phyloP scores from a whole-genome alignment of 2,113 vertebrate species.

The Pardalotus punctatus region DNA sequence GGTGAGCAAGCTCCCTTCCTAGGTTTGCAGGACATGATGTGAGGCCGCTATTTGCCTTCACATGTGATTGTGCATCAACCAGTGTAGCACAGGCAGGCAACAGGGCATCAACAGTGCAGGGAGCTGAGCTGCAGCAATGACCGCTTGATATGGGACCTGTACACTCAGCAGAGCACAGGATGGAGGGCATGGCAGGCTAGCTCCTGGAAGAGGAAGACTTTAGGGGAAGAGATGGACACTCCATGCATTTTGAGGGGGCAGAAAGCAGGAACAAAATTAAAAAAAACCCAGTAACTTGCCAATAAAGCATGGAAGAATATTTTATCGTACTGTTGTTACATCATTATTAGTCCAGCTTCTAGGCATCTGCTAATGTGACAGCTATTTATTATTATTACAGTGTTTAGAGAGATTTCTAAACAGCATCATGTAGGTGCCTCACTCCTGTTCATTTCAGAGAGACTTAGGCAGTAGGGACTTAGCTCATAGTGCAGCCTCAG shows the following conservation, averaged over 20 bases:
- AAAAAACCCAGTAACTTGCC: background rate
- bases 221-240: background rate
- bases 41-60: background rate
- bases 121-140: background rate
- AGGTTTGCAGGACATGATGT: background rate
- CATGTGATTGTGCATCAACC: background rate
- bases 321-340: background rate
- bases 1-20: background rate
- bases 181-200: background rate
- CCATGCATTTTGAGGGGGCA: background rate
- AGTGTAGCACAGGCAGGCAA: background rate
- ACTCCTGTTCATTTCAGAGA: background rate
- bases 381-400: background rate
- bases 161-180: background rate
- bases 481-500: background rate
- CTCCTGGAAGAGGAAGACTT: background rate
- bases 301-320: background rate
- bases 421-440: background rate
- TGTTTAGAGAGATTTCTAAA: slow-evolving; percentile 8
- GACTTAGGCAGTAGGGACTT: background rate
- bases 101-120: background rate
- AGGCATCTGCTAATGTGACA: slow-evolving; percentile 5
- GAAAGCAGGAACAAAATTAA: background rate
- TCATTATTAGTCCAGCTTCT: slow-evolving; percentile 39
- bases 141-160: background rate